Conservation (phyloP, 35 echinoderm and acorn worm species). For the Apostichopus parvimensis region DNA sequence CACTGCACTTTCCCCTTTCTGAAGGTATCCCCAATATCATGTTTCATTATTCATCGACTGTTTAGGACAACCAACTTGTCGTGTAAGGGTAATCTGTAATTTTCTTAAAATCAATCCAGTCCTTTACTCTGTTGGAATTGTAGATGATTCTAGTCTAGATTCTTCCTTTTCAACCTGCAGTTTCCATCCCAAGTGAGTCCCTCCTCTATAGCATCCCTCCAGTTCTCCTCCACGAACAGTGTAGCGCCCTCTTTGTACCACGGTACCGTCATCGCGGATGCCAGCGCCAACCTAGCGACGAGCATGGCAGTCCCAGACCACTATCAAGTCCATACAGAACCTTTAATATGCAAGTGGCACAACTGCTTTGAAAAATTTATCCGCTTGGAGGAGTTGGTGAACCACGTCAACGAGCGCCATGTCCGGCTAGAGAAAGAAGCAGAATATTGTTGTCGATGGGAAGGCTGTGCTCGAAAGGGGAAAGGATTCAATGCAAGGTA, state of each 20-base stretch:
- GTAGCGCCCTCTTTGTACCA: conserved; percentile 18
- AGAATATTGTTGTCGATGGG: conserved; percentile 94
- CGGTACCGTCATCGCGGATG: conserved; percentile 36
- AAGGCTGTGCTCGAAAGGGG: conserved; percentile 84
- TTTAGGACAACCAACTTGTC: no score
- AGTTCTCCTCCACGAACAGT: background rate
- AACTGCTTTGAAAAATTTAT: conserved; percentile 81
- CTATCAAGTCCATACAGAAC: background rate
- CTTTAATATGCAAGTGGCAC: conserved; percentile 82
- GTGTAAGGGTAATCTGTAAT: no score
- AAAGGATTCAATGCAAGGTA: conserved; percentile 99
- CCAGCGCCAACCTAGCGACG: background rate
- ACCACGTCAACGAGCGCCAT: conserved; percentile 92
- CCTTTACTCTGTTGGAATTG: no score
- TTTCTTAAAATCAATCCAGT: no score
- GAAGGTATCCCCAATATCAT: no score
- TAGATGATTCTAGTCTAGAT: no score
- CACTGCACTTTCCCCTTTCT: no score
- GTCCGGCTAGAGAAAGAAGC: conserved; percentile 80
- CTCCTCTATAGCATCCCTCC: conserved; percentile 27
- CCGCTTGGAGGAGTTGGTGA: conserved; percentile 78
- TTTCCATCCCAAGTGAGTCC: conserved; percentile 49
- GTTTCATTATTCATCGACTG: no score
- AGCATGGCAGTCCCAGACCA: conserved; percentile 17
- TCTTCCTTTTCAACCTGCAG: background rate